These are phyloP conservation scores for Sycophila texana DNA, from an alignment of 2,888 invertebrate species.

Conservation along the genomic window DNA sequence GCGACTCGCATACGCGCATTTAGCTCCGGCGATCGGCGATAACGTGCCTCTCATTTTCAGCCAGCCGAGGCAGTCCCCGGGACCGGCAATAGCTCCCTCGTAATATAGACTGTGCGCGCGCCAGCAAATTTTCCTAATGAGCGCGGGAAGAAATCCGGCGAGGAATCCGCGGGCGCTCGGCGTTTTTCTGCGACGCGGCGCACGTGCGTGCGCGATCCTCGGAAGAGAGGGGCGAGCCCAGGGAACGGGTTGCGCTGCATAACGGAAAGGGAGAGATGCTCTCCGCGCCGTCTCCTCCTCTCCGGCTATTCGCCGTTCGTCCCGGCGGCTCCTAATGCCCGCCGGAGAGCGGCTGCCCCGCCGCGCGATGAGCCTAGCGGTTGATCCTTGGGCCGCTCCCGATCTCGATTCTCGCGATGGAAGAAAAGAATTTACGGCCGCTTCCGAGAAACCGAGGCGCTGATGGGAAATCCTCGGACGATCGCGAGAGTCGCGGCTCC, in stretches of 20 bases:
- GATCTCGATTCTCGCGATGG: conserved; percentile 48
- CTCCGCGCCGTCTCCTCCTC: neutral
- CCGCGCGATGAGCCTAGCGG: conserved; percentile 38
- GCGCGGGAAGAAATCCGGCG: conserved; percentile 19
- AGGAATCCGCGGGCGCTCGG: conserved; percentile 54
- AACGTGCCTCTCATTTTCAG: conserved; percentile 11
- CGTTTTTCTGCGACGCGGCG: conserved; percentile 64
- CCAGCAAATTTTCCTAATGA: conserved; percentile 51
- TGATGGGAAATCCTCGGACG: conserved; percentile 60
- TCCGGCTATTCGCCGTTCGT: neutral
- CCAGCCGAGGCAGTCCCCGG: neutral
- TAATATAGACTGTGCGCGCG: neutral
- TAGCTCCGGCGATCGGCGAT: neutral
- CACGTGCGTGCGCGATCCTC: conserved; percentile 52
- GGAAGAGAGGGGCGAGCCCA: neutral
- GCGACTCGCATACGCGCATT: neutral
- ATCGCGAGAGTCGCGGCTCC: conserved; percentile 14
- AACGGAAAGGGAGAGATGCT: conserved; percentile 36
- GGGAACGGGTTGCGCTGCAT: conserved; percentile 57
- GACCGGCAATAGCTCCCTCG: neutral
- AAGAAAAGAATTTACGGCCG: conserved; percentile 57
- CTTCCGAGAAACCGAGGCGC: conserved; percentile 61
- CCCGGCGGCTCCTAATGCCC: conserved; percentile 20
- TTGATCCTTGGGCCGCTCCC: conserved; percentile 46
- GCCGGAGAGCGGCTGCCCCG: conserved; percentile 51